Evolutionary conservation across 2,888 invertebrate species (phyloP), one percentile per base, ranked within the genome.

Genomic region (Acheta domesticus): DNA sequence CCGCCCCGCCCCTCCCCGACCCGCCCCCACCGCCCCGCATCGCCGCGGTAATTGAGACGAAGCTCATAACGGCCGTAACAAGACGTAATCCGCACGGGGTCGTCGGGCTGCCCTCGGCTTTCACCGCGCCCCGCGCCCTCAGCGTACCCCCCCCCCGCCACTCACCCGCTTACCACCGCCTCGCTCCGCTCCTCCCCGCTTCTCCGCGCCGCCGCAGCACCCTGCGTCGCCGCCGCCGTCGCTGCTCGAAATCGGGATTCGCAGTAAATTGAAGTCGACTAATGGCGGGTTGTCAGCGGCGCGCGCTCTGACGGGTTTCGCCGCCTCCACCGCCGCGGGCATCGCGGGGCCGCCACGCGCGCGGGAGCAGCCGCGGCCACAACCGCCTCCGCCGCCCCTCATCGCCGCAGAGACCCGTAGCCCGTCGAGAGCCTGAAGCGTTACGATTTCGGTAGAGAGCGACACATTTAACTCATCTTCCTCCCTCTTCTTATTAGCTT

Each of bases 191-290:
- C 14, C 62, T 62, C 12, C 62, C 12, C n/a, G 3, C 2, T 0
- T 3, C 16, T 12, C n/a, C 62, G n/a, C 62, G 16, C n/a, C 11
- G 8, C 5, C n/a, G 3, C 62, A 8, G 14, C 62, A 8, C 3
- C 3, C 62, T 1, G 4, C 62, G 8, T 16, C 62, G 5, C 36
- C 0, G 36, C 36, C 36, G 36, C 36, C 36, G 36, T 36, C 36
- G 36, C 36, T 36, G 36, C 36, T 36, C n/a, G 62, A 62, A 62
- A 62, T 62, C 16, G 62, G 62, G n/a, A 62, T 62, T 62, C 62
- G 62, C 62, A 62, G 62, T 62, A 62, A 62, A 62, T 62, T 19
- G 62, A 62, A 62, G 62, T n/a, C 62, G 62, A 62, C 62, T 62
- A 62, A 16, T 14, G n/a, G 16, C 8, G 14, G 62, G 62, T 62